Evolutionary conservation across 1,140 invertebrate species (phyloP), one percentile per base, ranked within the genome.

Genomic region (Adelges cooleyi): DNA sequence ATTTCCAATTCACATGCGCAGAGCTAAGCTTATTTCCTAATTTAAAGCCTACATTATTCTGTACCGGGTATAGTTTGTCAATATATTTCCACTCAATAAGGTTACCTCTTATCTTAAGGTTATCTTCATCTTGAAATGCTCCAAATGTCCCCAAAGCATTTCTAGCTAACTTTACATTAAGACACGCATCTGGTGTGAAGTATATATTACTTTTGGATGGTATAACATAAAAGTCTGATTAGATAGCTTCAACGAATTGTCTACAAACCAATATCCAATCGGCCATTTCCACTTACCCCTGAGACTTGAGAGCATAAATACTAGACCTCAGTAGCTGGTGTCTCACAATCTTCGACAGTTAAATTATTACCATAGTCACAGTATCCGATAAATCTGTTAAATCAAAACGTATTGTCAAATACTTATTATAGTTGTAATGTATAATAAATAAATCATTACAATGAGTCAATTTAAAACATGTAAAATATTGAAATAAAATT

Each of bases 11-110:
- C 1, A 46, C 17, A 25, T 46, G 54, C 17, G 8, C 4, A 27
- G 23, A 46, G n/a, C 13, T 59, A 18, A 59, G 10, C 13, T 44
- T 59, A 25, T 59, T 59, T 11, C 1, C 38, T 3, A 59, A 25
- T 44, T 59, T 59, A 27, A 59, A 59, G 1, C 27, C 25, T 1
- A 25, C 29, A 2, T 59, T 18, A n/a, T 46, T 33, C 25, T 59
- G 54, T 22, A 44, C 3, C 27, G 10, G 2, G 25, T 17, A 27
- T 25, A 59, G 15, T 46, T 46, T 42, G 9, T 59, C n/a, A n/a
- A 59, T 59, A 46, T 44, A 46, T 59, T 15, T 53, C 51, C 33
- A 53, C 38, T 53, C 51, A 13, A 53, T 53, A 11, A 53, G 11
- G 22, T 22, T 53, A n/a, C n/a, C n/a, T n/a, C n/a, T n/a, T n/a